Evolutionary conservation across 1,140 invertebrate species (phyloP).

Genomic region (Monomorium pharaonis): DNA sequence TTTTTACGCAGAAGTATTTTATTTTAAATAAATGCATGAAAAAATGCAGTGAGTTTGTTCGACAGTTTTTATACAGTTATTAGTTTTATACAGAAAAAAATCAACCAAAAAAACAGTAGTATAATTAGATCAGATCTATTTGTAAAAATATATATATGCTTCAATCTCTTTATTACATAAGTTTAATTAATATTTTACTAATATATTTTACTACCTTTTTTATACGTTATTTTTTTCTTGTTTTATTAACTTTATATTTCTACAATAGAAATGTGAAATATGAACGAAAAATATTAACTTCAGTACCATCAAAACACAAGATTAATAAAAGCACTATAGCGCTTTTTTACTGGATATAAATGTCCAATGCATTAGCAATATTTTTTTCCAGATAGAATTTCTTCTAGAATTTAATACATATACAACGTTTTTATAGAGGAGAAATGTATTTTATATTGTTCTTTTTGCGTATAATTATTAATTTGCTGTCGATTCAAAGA

Average conservation of each 20-base stretch:
- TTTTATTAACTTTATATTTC: neutral
- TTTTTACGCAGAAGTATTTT: neutral
- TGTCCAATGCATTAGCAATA: neutral
- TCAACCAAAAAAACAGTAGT: neutral
- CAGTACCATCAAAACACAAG: neutral
- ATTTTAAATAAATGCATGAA: neutral
- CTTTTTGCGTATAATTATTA: neutral
- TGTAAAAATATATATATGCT: neutral
- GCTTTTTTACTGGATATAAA: neutral
- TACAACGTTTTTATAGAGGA: neutral
- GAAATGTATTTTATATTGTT: neutral
- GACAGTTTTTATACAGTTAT: neutral
- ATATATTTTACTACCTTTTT: neutral
- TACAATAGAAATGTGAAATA: no score
- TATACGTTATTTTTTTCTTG: neutral
- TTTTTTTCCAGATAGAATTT: neutral
- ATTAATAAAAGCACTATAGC: neutral
- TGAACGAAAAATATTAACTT: no score
- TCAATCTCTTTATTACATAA: neutral
- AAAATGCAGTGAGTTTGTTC: neutral
- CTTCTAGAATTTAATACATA: constrained; percentile 2
- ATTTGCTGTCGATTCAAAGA: neutral
- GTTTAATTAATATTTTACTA: constrained; percentile 4
- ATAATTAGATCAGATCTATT: neutral
- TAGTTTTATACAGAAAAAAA: no score